Conservation (phyloP, 2,797 vertebrate species). For the Eptatretus atami region DNA sequence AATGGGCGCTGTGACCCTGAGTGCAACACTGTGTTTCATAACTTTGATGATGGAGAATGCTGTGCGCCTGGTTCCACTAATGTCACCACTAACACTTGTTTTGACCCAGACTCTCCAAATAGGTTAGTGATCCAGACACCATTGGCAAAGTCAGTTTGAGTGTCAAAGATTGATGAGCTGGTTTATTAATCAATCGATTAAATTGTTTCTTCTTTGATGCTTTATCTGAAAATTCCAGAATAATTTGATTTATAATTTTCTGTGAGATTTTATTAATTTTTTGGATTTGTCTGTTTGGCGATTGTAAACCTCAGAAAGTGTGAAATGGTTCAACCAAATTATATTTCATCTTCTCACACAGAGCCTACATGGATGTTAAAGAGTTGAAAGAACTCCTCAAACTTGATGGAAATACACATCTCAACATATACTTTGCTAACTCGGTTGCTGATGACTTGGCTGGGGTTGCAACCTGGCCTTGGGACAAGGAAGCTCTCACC, state of each 20-base stretch:
- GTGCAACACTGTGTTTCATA: constrained; percentile 63
- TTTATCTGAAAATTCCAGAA: background rate
- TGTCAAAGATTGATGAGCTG: background rate
- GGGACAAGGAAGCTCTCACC: constrained; percentile 72
- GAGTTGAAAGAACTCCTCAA: constrained; percentile 55
- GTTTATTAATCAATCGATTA: background rate
- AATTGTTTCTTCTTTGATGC: background rate
- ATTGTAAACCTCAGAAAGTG: too few relatives aligned
- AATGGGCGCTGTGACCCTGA: constrained; percentile 49
- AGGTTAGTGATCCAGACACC: constrained; percentile 23
- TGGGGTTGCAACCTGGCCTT: constrained; percentile 82
- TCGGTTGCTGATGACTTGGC: constrained; percentile 58
- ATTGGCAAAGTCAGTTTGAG: background rate
- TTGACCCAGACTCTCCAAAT: constrained; percentile 53
- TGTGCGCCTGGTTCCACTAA: constrained; percentile 37
- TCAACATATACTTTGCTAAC: constrained; percentile 80
- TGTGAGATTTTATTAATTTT: background rate
- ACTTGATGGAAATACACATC: constrained; percentile 40
- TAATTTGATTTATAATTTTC: background rate
- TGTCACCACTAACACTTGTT: constrained; percentile 40
- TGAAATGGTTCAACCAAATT: too few relatives aligned
- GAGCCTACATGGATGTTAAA: constrained; percentile 74
- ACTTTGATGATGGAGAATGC: constrained; percentile 86
- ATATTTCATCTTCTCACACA: constrained; percentile 12
- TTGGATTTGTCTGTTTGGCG: background rate